phyloP scores from a whole-genome alignment of 2,113 vertebrate genomes.

The Acanthisitta chloris region DNA sequence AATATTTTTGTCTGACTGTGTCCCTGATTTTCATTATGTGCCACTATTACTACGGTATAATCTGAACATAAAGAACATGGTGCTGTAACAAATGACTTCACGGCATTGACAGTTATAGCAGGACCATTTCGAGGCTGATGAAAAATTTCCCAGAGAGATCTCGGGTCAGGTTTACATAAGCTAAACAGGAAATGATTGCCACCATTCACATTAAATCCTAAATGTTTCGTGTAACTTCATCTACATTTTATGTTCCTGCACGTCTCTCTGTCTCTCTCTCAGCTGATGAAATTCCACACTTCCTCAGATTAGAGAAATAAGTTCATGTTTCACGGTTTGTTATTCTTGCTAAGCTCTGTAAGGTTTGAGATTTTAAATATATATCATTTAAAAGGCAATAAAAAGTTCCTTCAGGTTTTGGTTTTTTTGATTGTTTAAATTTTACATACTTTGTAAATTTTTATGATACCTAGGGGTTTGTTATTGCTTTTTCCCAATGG shows the following conservation, averaged over 20 bases:
- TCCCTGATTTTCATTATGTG: constrained; percentile 71
- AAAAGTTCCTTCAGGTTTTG: constrained; percentile 63
- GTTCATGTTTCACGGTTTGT: constrained; percentile 50
- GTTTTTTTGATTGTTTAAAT: constrained; percentile 74
- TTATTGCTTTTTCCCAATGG: constrained; percentile 73
- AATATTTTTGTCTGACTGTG: constrained; percentile 62
- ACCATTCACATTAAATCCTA: constrained; percentile 74
- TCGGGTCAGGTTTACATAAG: constrained; percentile 76
- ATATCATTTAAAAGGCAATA: constrained; percentile 46
- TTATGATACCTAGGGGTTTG: constrained; percentile 72
- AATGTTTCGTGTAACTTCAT: constrained; percentile 75
- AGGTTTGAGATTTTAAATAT: not conserved
- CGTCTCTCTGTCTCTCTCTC: constrained; percentile 54
- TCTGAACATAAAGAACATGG: constrained; percentile 77
- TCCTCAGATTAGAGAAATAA: constrained; percentile 52
- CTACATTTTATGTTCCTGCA: constrained; percentile 73
- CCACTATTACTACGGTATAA: constrained; percentile 77
- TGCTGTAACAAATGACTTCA: constrained; percentile 75
- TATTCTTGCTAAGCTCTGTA: constrained; percentile 44
- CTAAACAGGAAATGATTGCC: constrained; percentile 76
- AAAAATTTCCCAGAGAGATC: constrained; percentile 74
- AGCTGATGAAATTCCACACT: constrained; percentile 70
- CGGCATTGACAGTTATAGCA: constrained; percentile 78
- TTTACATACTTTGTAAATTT: constrained; percentile 79
- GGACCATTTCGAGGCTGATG: constrained; percentile 73